Evolutionary conservation across 2,797 vertebrate genomes (phyloP).

Genomic region (Merluccius polli): DNA sequence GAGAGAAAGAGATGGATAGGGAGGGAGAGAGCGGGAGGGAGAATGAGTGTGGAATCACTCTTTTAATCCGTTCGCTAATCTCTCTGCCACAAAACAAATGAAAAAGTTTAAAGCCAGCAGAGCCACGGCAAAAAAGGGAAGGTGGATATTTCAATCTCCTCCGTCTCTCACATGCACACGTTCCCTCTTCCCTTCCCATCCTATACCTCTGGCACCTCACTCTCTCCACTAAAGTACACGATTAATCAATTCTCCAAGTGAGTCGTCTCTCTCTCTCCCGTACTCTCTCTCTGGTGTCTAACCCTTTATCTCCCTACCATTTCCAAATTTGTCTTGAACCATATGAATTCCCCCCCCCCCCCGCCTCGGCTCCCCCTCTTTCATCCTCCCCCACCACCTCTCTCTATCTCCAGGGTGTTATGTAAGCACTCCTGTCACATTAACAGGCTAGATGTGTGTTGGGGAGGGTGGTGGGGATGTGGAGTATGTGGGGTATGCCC

Average conservation of each 20-base stretch:
- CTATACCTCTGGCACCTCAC: background rate
- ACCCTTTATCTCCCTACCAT: background rate
- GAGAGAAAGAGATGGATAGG: background rate
- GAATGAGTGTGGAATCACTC: slow-evolving; percentile 54
- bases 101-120: slow-evolving; percentile 80
- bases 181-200: background rate
- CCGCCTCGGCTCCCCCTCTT: slow-evolving; percentile 32
- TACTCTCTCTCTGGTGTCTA: slow-evolving; percentile 28
- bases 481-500: background rate
- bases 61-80: slow-evolving; percentile 77
- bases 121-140: slow-evolving; percentile 73
- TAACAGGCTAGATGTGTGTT: slow-evolving; percentile 68
- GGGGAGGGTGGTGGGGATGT: background rate
- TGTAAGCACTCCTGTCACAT: slow-evolving; percentile 71
- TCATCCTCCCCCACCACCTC: slow-evolving; percentile 64
- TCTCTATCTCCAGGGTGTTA: slow-evolving; percentile 69
- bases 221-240: background rate
- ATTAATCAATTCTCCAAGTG: background rate
- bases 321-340: slow-evolving; percentile 33
- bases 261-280: slow-evolving; percentile 14
- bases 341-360: slow-evolving; percentile 34
- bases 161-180: background rate
- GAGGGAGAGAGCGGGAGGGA: slow-evolving; percentile 7
- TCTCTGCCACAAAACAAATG: slow-evolving; percentile 75
- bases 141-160: slow-evolving; percentile 58